These are phyloP conservation scores for Stenopsyche tienmushanensis DNA, from an alignment of 1,140 invertebrate species.

Conservation along the genomic window DNA sequence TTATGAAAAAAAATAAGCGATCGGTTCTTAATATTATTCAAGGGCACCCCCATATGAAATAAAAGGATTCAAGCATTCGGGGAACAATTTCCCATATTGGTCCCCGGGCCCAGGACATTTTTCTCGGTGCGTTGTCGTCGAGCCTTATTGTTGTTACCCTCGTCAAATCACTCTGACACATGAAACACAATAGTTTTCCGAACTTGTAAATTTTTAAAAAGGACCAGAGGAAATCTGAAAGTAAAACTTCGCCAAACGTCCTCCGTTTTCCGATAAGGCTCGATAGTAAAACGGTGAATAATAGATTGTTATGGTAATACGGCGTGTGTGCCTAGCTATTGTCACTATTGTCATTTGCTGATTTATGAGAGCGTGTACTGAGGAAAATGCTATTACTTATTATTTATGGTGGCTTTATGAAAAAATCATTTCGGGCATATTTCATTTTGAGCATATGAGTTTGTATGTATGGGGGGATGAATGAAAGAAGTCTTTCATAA, in stretches of 20 bases:
- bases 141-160: slow-evolving; percentile 12
- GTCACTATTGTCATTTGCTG: background rate
- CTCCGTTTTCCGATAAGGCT: background rate
- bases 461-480: too few relatives aligned
- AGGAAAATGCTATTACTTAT: too few relatives aligned
- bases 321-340: background rate
- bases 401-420: too few relatives aligned
- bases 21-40: background rate
- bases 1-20: too few relatives aligned
- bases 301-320: slow-evolving; percentile 11
- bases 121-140: background rate
- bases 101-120: background rate
- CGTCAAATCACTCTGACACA: slow-evolving; percentile 15
- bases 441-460: too few relatives aligned
- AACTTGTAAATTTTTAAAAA: slow-evolving; percentile 25
- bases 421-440: too few relatives aligned
- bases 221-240: background rate
- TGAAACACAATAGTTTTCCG: slow-evolving; percentile 18
- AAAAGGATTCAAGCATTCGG: background rate
- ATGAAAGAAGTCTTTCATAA: too few relatives aligned
- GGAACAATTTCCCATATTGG: slow-evolving; percentile 1
- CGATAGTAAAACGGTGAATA: background rate
- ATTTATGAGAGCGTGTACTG: too few relatives aligned
- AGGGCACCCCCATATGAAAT: background rate
- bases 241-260: background rate